A percentile compares a stretch with the other conserved stretches of the same genome.
Evolutionary conservation across 2,797 vertebrate species (phyloP).

Genomic region (Fratercula arctica): DNA sequence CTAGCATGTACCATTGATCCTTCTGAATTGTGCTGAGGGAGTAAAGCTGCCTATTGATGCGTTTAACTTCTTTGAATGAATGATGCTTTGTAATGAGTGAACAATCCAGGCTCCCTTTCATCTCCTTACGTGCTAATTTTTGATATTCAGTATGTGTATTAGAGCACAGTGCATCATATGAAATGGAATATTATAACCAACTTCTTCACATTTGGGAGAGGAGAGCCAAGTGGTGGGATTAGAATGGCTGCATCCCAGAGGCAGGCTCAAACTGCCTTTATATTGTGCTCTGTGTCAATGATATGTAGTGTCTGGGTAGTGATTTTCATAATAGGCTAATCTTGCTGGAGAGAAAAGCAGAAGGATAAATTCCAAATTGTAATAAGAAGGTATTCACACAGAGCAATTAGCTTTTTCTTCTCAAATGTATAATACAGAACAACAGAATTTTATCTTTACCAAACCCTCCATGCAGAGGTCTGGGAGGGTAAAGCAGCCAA

Average conservation of each 20-base stretch:
- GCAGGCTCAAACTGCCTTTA: not conserved
- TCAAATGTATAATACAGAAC: not conserved
- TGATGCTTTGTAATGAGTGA: constrained; percentile 3
- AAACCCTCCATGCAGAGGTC: not conserved
- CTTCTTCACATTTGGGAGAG: not conserved
- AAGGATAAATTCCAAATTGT: constrained; percentile 25
- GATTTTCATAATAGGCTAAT: constrained; percentile 45
- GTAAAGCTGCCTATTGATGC: not conserved
- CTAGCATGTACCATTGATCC: not conserved
- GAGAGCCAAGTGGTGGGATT: constrained; percentile 32
- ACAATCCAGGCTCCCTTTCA: not conserved
- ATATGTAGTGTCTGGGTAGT: not conserved
- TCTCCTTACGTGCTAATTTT: not conserved
- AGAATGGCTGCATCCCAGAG: constrained; percentile 32
- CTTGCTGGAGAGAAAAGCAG: not conserved
- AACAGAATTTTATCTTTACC: not conserved
- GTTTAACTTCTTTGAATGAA: constrained; percentile 25
- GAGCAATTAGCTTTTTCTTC: constrained; percentile 24
- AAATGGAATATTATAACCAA: not conserved
- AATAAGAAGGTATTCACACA: constrained; percentile 32
- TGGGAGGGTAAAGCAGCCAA: not conserved
- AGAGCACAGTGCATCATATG: not conserved
- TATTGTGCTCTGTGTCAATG: not conserved
- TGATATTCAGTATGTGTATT: constrained; percentile 25
- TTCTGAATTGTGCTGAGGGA: not conserved